Percentiles rank a stretch among this genome's conserved stretches.
Evolutionary conservation across 2,113 vertebrate species (phyloP).

Genomic region (human (Homo sapiens)): GRCh38 chr12:62382001-62382500

Average conservation of each 20-base stretch:
- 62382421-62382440: constrained; percentile 12
- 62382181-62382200: not conserved
- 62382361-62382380: constrained; percentile 10
- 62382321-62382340: not conserved
- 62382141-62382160: not conserved
- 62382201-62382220: not conserved
- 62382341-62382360: not conserved
- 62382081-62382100: not conserved
- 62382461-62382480: not conserved
- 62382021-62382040: not conserved
- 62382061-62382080: not conserved
- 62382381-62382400: not conserved
- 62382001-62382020: not conserved
- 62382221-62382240: constrained; percentile 5
- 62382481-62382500: not conserved
- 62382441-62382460: not conserved
- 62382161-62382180: not conserved
- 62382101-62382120: constrained; percentile 14
- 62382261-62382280: not conserved
- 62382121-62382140: constrained; percentile 23
- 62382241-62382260: constrained; percentile 18
- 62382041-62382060: not conserved
- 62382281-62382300: not conserved
- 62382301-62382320: not conserved
- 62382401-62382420: not conserved